Evolutionary conservation across 2,888 invertebrate species (phyloP), one percentile per base, ranked within the genome.

Genomic region (Abscondita cerata): DNA sequence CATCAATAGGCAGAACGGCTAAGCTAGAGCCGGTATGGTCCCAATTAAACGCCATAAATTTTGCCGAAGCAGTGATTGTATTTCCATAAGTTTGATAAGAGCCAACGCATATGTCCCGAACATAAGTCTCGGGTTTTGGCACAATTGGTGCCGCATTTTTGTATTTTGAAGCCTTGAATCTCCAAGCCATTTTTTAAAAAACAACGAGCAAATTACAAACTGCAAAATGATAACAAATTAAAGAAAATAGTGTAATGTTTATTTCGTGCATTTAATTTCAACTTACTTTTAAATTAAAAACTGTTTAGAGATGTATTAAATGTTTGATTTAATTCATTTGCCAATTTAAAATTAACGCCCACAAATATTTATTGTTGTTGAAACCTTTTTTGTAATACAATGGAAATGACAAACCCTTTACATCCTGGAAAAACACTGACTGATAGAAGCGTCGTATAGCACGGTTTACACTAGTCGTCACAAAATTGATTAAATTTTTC

Each of bases 91-190:
- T 95, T 78, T 95, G 94, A 81, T 96, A 93, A 31, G 93, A 95
- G 20, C 95, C 96, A 61, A 96, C 93, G 74, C 90, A 91, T 71
- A 98, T 88, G 79, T 96, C 96, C 70, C 93, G 87, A 69, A 89
- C 79, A 83, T 92, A 90, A 69, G 92, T 91, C 85, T 97, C 96
- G 62, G 95, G 95, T 80, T 96, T 97, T 36, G 96, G 96, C 75
- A 95, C 91, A 76, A 96, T 95, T 41, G 97, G 96, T 70, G 95
- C 92, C 67, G 97, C 95, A 90, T 98, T 98, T 87, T 97, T 98
- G 83, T 95, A 98, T 82, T 98, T 98, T 66, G 96, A 96, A 79
- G 95, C 95, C 86, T 97, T 96, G 83, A 97, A 97, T 82, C 96
- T 87, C 93, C 94, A 94, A 82, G 94, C 93, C 94, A 95, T 94